Base-by-base conservation (phyloP, 1,140 invertebrate species). In the Ericerus pela region DNA sequence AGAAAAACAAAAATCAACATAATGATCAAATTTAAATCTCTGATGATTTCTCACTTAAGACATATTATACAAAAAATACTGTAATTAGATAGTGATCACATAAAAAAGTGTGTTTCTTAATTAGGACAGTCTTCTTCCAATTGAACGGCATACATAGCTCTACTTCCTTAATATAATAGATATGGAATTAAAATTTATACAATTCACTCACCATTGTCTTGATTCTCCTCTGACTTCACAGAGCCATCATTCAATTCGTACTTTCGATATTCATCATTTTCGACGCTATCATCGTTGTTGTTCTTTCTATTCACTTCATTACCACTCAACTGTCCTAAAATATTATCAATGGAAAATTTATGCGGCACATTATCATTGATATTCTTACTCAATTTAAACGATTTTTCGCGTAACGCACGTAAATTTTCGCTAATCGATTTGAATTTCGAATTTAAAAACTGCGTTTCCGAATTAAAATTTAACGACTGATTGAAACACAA, bases 291-390 rank as follows among this genome's bases (percentile, higher is more conserved):
- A 24, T 3, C 41, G 41, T 47, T 24, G 14, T 22, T 47, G n/a
- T n/a, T n/a, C n/a, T n/a, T n/a, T n/a, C n/a, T n/a, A n/a, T 47
- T 47, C 41, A 14, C 20, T 47, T 38, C 3, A 14, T 4, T 38
- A 14, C 16, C 14, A 12, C 26, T 47, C 20, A 47, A 22, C 20
- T 47, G 41, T 8, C 41, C 41, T 22, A 47, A 16, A 24, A 47
- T 47, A 47, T 47, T 47, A 47, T 47, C 41, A 24, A 47, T 47
- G 11, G 41, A 47, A 47, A 47, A 47, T 24, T 47, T 47, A 47
- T 47, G 41, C 10, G 41, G 18, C 3, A 24, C 20, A 3, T 16
- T 38, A 24, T 47, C 41, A 47, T 24, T 47, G 4, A 47, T 24
- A 24, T 20, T 20, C 26, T 47, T 47, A 47, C 20, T 22, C 10